Conservation (phyloP, 2,888 invertebrate genomes). For the Pasiphila rectangulata region DNA sequence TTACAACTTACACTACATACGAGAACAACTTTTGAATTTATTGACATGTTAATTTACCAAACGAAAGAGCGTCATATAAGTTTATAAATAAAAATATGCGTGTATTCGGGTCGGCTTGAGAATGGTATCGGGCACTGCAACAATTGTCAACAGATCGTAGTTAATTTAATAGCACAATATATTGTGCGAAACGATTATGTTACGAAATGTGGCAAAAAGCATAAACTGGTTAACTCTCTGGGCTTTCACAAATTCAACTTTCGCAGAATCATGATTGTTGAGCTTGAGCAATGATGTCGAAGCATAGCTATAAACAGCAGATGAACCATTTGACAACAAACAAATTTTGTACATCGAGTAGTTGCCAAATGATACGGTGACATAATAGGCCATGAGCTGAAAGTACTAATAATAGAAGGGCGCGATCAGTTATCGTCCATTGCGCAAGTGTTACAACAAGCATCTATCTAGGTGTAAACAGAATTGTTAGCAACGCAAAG, state of each 20-base stretch:
- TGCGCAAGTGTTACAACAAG: conserved; percentile 45
- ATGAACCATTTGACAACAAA: conserved; percentile 10
- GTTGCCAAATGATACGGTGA: conserved; percentile 43
- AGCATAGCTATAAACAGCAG: background rate
- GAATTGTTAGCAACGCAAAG: conserved; percentile 53
- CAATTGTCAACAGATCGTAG: conserved; percentile 38
- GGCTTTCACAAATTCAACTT: background rate
- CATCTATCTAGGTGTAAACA: conserved; percentile 47
- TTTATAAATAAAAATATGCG: conserved; percentile 39
- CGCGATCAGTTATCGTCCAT: conserved; percentile 50
- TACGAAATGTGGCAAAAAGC: conserved; percentile 40
- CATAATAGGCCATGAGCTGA: conserved; percentile 43
- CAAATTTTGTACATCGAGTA: conserved; percentile 20
- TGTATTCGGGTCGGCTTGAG: conserved; percentile 38
- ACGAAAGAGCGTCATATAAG: conserved; percentile 40
- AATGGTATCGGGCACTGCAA: conserved; percentile 34
- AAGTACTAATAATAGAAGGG: conserved; percentile 50
- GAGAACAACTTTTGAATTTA: conserved; percentile 45
- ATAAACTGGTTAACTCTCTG: background rate
- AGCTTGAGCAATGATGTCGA: background rate
- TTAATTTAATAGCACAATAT: conserved; percentile 47
- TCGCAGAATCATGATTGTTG: background rate
- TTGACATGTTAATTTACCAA: conserved; percentile 47
- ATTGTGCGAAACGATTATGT: conserved; percentile 37
- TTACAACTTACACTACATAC: conserved; percentile 40